phyloP scores from a whole-genome alignment of 2,113 vertebrate species.

The Propithecus coquereli region DNA sequence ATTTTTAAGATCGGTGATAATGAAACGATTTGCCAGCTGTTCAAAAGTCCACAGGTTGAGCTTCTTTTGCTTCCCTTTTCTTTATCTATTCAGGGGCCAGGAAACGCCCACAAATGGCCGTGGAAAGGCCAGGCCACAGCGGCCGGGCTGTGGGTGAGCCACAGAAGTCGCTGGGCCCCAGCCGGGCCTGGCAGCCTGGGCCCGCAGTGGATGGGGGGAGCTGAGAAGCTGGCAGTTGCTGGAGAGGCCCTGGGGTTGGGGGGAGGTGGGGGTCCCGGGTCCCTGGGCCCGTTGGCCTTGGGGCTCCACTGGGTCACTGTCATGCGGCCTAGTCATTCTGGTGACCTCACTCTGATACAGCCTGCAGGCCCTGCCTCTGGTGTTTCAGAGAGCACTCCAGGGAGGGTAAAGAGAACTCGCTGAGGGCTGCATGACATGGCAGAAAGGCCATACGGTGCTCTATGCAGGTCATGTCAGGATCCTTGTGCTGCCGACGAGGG shows the following conservation, averaged over 20 bases:
- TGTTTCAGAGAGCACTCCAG: constrained; percentile 5
- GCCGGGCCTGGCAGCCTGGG: background rate
- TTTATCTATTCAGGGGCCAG: constrained; percentile 28
- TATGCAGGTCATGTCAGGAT: background rate
- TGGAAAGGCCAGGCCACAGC: background rate
- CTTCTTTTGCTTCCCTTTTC: constrained; percentile 33
- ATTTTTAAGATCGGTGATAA: background rate
- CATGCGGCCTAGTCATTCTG: background rate
- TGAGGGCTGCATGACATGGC: fast-evolving
- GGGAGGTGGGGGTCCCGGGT: background rate
- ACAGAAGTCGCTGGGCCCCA: background rate
- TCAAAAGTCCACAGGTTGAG: background rate
- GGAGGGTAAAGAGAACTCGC: fast-evolving
- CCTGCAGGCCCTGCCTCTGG: background rate
- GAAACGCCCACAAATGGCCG: constrained; percentile 13
- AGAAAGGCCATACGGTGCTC: background rate
- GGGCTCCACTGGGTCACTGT: background rate
- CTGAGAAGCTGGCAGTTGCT: background rate
- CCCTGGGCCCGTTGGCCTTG: background rate
- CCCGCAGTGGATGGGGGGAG: fast-evolving
- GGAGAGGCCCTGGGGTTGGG: background rate
- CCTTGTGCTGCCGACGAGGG: too few relatives aligned
- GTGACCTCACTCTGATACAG: constrained; percentile 36
- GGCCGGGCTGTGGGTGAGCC: background rate
- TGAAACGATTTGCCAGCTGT: background rate